A percentile compares a stretch with the other conserved stretches of the same genome.
These are phyloP conservation scores for Ispidina lecontei DNA, from an alignment of 2,797 vertebrate species.

Conservation along the genomic window DNA sequence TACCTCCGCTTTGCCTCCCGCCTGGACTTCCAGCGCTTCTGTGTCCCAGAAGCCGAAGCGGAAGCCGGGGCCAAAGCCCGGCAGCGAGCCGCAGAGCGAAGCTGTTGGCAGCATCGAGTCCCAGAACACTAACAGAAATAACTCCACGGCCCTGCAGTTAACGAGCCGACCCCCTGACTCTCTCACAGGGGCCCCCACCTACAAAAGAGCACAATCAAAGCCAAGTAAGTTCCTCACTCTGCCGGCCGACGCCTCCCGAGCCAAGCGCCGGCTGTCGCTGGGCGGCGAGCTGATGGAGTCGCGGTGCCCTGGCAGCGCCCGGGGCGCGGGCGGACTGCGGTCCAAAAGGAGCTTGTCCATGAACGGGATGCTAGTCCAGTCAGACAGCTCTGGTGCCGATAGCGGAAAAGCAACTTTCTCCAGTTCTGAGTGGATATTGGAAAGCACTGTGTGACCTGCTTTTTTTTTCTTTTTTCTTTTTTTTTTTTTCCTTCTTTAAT, in stretches of 20 bases:
- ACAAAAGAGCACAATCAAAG: slow-evolving; percentile 88
- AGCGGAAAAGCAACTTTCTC: slow-evolving; percentile 84
- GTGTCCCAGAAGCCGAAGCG: slow-evolving; percentile 87
- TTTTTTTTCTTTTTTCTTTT: slow-evolving; percentile 1
- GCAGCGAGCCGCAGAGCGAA: slow-evolving; percentile 79
- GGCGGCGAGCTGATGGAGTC: slow-evolving; percentile 85
- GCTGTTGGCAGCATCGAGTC: slow-evolving; percentile 82
- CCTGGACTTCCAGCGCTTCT: slow-evolving; percentile 88
- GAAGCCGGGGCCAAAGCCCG: slow-evolving; percentile 84
- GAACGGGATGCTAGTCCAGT: slow-evolving; percentile 88
- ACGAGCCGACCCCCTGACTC: slow-evolving; percentile 69
- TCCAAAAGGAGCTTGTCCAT: slow-evolving; percentile 92
- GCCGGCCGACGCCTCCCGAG: slow-evolving; percentile 82
- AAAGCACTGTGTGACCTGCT: slow-evolving; percentile 90
- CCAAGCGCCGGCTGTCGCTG: slow-evolving; percentile 89
- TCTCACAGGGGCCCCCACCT: slow-evolving; percentile 81
- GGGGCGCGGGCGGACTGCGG: slow-evolving; percentile 76
- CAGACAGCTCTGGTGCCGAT: slow-evolving; percentile 76
- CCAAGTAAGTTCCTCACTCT: slow-evolving; percentile 93
- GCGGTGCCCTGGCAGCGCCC: slow-evolving; percentile 75
- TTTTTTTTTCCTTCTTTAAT: slow-evolving; percentile 22
- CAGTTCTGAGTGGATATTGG: slow-evolving; percentile 92
- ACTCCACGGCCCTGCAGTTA: slow-evolving; percentile 90
- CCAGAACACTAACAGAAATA: slow-evolving; percentile 96
- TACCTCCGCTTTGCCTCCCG: slow-evolving; percentile 86